Evolutionary conservation across 1,140 invertebrate species (phyloP), one percentile per base, ranked within the genome.

Genomic region (Oedothorax gibbosus): DNA sequence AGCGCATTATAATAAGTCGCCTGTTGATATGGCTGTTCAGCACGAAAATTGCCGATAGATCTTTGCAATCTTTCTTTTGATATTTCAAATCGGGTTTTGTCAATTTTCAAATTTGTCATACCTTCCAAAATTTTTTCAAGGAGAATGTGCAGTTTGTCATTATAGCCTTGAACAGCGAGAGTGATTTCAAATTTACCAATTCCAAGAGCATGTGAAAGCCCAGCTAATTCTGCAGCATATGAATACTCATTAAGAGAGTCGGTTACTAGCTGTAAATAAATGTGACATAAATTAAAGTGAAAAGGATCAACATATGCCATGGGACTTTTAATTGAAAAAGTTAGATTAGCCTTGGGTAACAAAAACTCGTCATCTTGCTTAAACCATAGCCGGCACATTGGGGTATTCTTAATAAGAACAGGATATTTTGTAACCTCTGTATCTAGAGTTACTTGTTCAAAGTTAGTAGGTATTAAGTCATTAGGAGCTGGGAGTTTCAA

Each of bases 171-270:
- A 35, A 35, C 35, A 35, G 35, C 93, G 90, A 97, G 95, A 88
- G 92, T 93, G 60, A 98, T 92, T 50, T 97, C 97, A 89, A 95
- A 94, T 89, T 95, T 95, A 49, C 93, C 95, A 87, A 93, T 94
- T 18, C 89, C 91, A 18, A 99, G 89, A 87, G 92, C 92, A 91
- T 96, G 97, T 87, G 93, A 92, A 0, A 99, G 91, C 7, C 96
- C 97, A 82, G 97, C 97, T 75, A 99, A 90, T 86, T 96, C 94
- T 0, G 98, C 97, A 83, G 94, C 93, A 91, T 99, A 99, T 3
- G 95, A 92, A 90, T 97, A 97, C 91, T 99, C 97, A 88, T 95
- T 98, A 8, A 99, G 90, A n/a, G 94, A 92, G 91, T 99, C 98
- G 60, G 89, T 89, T 76, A 98, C 93, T 69, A 98, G 90, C 87